phyloP scores from a whole-genome alignment of 2,113 vertebrate genomes.

The Hippocampus abdominalis region DNA sequence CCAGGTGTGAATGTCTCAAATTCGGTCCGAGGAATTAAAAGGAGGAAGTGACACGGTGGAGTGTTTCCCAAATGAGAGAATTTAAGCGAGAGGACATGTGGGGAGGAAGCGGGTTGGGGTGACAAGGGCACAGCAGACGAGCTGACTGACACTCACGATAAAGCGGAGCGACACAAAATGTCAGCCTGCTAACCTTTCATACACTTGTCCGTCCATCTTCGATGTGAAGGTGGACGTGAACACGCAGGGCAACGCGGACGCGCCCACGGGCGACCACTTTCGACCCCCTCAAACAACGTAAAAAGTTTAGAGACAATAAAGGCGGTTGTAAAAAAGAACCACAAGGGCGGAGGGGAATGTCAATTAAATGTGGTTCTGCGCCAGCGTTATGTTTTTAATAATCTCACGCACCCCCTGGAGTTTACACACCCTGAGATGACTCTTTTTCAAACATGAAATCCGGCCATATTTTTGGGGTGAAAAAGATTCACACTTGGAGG shows the following conservation, averaged over 20 bases:
- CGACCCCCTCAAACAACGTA: not conserved
- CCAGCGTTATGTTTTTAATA: no score
- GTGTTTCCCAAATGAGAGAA: conserved; percentile 33
- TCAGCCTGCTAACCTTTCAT: conserved; percentile 67
- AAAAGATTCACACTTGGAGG: no score
- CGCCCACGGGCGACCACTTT: conserved; percentile 23
- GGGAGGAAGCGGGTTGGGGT: conserved; percentile 48
- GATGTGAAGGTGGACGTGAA: conserved; percentile 31
- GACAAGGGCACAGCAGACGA: conserved; percentile 62
- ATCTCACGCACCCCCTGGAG: conserved; percentile 13
- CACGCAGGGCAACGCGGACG: conserved; percentile 39
- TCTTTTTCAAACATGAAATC: no score
- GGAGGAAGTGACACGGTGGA: conserved; percentile 18
- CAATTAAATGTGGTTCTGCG: not conserved
- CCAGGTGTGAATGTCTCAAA: conserved; percentile 30
- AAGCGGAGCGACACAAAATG: conserved; percentile 69
- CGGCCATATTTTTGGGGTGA: no score
- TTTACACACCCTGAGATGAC: no score
- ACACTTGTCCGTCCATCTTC: conserved; percentile 41
- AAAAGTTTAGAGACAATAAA: not conserved
- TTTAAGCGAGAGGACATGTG: conserved; percentile 44
- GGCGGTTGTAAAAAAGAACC: not conserved
- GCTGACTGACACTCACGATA: conserved; percentile 62
- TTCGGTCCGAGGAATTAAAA: conserved; percentile 29
- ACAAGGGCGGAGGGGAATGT: no score